phyloP scores from a whole-genome alignment of 2,113 vertebrate genomes.

The Sinocyclocheilus anshuiensis region DNA sequence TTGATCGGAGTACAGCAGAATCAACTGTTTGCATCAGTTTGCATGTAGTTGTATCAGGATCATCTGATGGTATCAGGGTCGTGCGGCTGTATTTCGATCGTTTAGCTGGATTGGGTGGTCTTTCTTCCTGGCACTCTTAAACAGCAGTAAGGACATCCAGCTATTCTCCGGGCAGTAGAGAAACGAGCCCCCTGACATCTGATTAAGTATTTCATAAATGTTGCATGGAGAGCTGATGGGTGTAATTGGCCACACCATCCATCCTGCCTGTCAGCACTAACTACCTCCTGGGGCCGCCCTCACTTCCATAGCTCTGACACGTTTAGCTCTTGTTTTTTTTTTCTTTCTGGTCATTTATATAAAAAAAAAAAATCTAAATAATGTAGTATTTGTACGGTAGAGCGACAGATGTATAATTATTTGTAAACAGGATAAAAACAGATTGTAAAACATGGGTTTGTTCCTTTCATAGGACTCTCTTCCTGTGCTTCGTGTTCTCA shows the following conservation, averaged over 20 bases:
- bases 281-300: constrained; percentile 29
- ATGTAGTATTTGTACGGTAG: not conserved
- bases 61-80: constrained; percentile 5
- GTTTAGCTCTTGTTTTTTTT: not conserved
- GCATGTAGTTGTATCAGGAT: not conserved
- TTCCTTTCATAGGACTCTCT: not conserved
- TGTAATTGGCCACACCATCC: constrained; percentile 56
- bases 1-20: not conserved
- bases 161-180: constrained; percentile 27
- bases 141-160: constrained; percentile 29
- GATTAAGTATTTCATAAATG: constrained; percentile 59
- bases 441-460: not conserved
- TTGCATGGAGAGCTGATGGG: constrained; percentile 54
- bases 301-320: not conserved
- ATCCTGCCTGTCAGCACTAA: constrained; percentile 45
- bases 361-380: not conserved
- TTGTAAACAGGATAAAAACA: not conserved
- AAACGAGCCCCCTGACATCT: constrained; percentile 40
- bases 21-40: not conserved
- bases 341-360: not conserved
- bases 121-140: constrained; percentile 34
- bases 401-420: not conserved
- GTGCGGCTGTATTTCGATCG: not conserved
- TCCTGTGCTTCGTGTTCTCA: not conserved
- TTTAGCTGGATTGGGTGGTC: constrained; percentile 1